Evolutionary conservation across 2,113 vertebrate genomes (phyloP).

Genomic region (Antechinus flavipes): DNA sequence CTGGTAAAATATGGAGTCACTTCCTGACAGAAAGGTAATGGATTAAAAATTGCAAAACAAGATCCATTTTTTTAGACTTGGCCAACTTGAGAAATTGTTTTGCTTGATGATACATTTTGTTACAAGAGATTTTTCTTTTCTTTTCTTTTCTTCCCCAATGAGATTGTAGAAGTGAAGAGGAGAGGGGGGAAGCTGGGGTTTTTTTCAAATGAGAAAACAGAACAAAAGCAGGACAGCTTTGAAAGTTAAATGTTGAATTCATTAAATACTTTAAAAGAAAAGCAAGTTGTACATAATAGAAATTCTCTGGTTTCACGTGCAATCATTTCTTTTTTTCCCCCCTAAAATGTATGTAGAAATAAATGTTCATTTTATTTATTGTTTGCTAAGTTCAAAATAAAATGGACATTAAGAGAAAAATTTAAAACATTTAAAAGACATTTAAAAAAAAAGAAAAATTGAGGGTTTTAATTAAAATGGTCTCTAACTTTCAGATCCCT

Average conservation of each 20-base stretch:
- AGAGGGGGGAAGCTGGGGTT: neutral
- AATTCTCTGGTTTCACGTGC: neutral
- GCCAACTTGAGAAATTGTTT: neutral
- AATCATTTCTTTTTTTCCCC: neutral
- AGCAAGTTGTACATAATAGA: neutral
- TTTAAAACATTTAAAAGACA: neutral
- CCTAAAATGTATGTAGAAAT: neutral
- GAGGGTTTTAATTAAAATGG: neutral
- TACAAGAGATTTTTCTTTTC: neutral
- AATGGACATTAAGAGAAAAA: neutral
- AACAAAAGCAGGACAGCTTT: neutral
- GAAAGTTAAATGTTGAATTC: neutral
- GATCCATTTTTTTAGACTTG: neutral
- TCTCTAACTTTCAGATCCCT: neutral
- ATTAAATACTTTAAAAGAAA: neutral
- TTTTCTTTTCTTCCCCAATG: neutral
- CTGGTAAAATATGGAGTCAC: neutral
- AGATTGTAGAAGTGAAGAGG: neutral
- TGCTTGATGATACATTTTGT: neutral
- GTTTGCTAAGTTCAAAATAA: neutral
- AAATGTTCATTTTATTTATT: neutral
- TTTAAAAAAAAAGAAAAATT: too few relatives aligned
- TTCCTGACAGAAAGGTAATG: neutral
- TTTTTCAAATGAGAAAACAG: neutral
- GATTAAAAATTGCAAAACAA: neutral